phyloP scores from a whole-genome alignment of 2,113 vertebrate species.

The Marcusenius ussheri region DNA sequence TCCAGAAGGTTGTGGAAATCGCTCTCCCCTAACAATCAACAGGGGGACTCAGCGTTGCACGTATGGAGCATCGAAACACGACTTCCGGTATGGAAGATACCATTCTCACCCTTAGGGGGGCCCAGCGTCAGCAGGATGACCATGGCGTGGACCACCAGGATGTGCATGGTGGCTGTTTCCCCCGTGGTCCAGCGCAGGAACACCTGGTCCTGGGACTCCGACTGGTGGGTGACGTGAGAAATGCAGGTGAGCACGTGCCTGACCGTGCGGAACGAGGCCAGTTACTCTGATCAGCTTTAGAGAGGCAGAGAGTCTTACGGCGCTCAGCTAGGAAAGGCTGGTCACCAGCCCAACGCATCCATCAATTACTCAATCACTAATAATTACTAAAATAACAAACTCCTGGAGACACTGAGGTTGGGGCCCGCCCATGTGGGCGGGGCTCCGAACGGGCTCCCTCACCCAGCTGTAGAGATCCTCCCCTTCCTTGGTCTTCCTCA shows the following conservation, averaged over 20 bases:
- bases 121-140: slow-evolving; percentile 92
- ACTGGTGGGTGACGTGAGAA: slow-evolving; percentile 53
- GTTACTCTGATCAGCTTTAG: background rate
- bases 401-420: background rate
- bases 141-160: slow-evolving; percentile 95
- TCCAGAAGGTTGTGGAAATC: slow-evolving; percentile 82
- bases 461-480: slow-evolving; percentile 99
- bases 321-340: background rate
- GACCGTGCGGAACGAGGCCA: background rate
- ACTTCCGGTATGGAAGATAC: background rate
- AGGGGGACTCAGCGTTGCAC: background rate
- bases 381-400: background rate
- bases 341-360: background rate
- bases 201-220: slow-evolving; percentile 94
- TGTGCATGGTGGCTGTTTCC: slow-evolving; percentile 96
- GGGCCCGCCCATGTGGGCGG: background rate
- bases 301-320: background rate
- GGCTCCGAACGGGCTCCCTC: slow-evolving; percentile 22
- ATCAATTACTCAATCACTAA: background rate
- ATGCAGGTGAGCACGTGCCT: background rate
- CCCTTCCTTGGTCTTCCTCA: slow-evolving; percentile 94
- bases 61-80: background rate
- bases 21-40: slow-evolving; percentile 59
- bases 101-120: slow-evolving; percentile 74
- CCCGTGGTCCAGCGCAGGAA: slow-evolving; percentile 93